Evolutionary conservation across 2,888 invertebrate genomes (phyloP).

Genomic region (Tinea trinotella): DNA sequence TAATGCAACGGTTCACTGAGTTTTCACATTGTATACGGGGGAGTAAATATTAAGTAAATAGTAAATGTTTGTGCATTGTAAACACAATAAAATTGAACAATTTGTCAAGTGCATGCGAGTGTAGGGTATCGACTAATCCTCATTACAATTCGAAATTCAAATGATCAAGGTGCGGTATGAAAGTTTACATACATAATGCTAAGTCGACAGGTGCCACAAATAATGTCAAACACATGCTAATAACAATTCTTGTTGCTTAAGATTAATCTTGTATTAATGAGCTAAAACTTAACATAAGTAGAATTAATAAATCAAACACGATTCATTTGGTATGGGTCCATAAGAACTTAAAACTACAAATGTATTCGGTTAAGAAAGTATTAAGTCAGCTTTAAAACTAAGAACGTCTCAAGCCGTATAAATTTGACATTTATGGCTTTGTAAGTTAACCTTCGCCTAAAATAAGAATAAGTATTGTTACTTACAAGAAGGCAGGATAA

Average conservation of each 20-base stretch:
- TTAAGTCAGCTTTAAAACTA: too few species aligned
- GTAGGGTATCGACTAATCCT: background rate
- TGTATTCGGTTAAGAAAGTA: too few species aligned
- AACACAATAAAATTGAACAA: constrained; percentile 69
- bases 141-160: constrained; percentile 13
- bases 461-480: too few species aligned
- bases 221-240: background rate
- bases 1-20: constrained; percentile 55
- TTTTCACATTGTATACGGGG: constrained; percentile 36
- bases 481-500: too few species aligned
- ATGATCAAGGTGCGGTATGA: constrained; percentile 1
- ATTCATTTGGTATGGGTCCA: background rate
- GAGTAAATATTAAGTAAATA: constrained; percentile 20
- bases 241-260: background rate
- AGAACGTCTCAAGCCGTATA: too few species aligned
- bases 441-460: too few species aligned
- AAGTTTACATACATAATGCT: constrained; percentile 3
- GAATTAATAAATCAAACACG: background rate
- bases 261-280: background rate
- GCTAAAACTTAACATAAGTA: background rate
- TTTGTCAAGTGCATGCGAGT: constrained; percentile 45
- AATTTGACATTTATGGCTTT: too few species aligned
- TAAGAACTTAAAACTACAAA: too few species aligned
- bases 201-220: constrained; percentile 8
- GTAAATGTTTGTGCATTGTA: background rate